Conservation (phyloP, 2,113 vertebrate genomes). For the Melanotaenia duboulayi region DNA sequence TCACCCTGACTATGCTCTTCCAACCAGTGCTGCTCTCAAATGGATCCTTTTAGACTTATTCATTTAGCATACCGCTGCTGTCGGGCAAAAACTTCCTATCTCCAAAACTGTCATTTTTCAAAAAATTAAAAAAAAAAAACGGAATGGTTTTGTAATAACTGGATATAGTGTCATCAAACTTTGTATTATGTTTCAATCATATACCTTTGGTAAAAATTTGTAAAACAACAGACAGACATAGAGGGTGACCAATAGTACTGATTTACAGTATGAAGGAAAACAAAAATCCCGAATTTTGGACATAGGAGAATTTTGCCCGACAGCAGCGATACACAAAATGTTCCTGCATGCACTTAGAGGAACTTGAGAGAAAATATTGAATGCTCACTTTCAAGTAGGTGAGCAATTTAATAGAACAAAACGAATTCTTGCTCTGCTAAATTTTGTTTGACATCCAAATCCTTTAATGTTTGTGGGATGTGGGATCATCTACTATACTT, state of each 20-base stretch:
- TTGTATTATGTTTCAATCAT: too few species aligned
- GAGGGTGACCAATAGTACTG: too few species aligned
- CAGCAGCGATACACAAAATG: conserved; percentile 15
- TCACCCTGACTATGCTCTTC: neutral
- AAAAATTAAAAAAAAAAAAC: too few species aligned
- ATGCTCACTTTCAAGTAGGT: neutral
- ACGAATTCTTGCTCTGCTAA: neutral
- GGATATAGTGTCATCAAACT: too few species aligned
- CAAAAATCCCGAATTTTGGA: too few species aligned
- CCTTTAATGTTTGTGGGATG: neutral
- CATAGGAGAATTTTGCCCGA: too few species aligned
- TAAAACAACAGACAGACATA: too few species aligned
- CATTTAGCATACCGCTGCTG: neutral
- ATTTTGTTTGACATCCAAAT: neutral
- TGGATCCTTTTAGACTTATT: conserved; percentile 2
- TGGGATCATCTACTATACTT: conserved; percentile 2
- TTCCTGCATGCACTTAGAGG: neutral
- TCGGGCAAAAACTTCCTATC: too few species aligned
- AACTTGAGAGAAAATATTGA: neutral
- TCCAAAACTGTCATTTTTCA: too few species aligned
- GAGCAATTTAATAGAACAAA: neutral
- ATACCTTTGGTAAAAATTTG: too few species aligned
- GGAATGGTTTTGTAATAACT: too few species aligned
- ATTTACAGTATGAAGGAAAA: too few species aligned
- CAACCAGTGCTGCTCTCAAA: neutral